Conservation (phyloP, 1,140 invertebrate genomes). For the Chironomus tepperi region DNA sequence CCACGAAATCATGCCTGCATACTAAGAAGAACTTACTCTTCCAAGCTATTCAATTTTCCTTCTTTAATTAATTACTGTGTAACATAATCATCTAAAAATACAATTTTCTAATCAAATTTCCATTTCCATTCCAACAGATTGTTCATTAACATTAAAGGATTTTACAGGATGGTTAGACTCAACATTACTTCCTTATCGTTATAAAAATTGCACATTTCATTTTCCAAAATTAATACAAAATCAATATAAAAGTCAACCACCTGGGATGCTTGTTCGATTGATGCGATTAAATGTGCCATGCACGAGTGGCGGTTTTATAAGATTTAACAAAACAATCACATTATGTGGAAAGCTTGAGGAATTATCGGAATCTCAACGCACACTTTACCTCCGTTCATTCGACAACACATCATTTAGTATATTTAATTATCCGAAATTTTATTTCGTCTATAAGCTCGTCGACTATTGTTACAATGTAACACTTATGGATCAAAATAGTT, state of each 20-base stretch:
- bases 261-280: slow-evolving; percentile 49
- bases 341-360: slow-evolving; percentile 57
- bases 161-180: slow-evolving; percentile 33
- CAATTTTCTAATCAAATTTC: background rate
- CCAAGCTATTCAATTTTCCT: background rate
- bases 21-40: too few species aligned
- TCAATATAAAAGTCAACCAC: slow-evolving; percentile 33
- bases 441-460: slow-evolving; percentile 49
- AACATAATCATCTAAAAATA: background rate
- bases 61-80: background rate
- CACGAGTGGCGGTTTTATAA: slow-evolving; percentile 44
- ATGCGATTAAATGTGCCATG: slow-evolving; percentile 54
- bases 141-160: slow-evolving; percentile 35
- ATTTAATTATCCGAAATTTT: slow-evolving; percentile 50
- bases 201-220: slow-evolving; percentile 37
- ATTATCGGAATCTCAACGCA: slow-evolving; percentile 44
- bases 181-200: slow-evolving; percentile 32
- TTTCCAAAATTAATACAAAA: slow-evolving; percentile 34
- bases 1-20: too few species aligned
- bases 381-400: slow-evolving; percentile 44
- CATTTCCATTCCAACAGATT: slow-evolving; percentile 35
- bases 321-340: slow-evolving; percentile 38
- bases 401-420: slow-evolving; percentile 41
- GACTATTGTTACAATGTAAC: slow-evolving; percentile 57
- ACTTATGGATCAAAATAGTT: slow-evolving; percentile 48